Evolutionary conservation across 2,888 invertebrate genomes (phyloP), one percentile per base, ranked within the genome.

Genomic region (Acronicta leporina): DNA sequence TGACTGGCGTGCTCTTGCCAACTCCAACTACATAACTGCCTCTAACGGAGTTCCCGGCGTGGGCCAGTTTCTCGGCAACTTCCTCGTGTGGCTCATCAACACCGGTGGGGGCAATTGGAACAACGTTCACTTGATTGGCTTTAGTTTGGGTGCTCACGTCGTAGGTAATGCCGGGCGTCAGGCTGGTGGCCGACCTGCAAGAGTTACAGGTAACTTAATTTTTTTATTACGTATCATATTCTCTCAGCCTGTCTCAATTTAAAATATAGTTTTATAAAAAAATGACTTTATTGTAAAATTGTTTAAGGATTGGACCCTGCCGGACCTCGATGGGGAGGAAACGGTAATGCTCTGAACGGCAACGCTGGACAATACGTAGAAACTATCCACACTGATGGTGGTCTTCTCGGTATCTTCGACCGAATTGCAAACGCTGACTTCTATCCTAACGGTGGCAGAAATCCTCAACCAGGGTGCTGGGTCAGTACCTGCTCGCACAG

Each of bases 131-230:
- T 71, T 93, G 27, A 82, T 92, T 27, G 93, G 93, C 25, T 88
- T 87, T 84, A 92, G 93, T 75, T 85, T 92, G 66, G 93, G 93
- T 5, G 92, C 92, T 65, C 92, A 92, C 60, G 76, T 91, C 8
- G 90, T 90, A 0, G 92, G 92, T 2, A 85, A 79, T 20, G 89
- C 89, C 59, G 91, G 92, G 4, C 87, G 91, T 6, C 64, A 66
- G 0, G 75, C 82, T 40, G 71, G 82, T 7, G 76, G 86, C 13
- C 80, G 81, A 1, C 80, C 87, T 4, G 64, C 63, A 1, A 84
- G 91, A 57, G 75, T 92, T 15, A 92, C 92, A 47, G 92, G 92
- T 92, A 38, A 75, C 62, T 38, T n/a, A n/a, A 5, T 33, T 33
- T 2, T 11, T 33, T 1, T 11, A 11, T 33, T 3, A 33, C 5